A percentile compares a stretch with the other conserved stretches of the same genome.
These are phyloP conservation scores for Crioceris asparagi DNA, from an alignment of 2,888 invertebrate species.

Conservation along the genomic window DNA sequence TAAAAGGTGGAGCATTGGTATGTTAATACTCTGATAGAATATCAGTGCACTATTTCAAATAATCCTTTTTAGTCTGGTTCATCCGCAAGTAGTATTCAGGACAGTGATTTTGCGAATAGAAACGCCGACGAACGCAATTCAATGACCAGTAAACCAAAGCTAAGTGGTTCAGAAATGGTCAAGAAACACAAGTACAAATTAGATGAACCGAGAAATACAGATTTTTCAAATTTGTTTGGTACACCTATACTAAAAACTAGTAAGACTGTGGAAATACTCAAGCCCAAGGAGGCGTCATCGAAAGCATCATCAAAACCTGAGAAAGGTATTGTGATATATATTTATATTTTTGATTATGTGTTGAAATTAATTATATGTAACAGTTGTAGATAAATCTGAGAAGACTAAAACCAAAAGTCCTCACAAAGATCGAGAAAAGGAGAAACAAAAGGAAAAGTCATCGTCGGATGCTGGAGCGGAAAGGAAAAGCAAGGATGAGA, in stretches of 20 bases:
- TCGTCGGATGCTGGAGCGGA: constrained; percentile 25
- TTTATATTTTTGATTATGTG: too few relatives aligned
- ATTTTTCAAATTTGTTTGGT: constrained; percentile 72
- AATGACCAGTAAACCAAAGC: constrained; percentile 61
- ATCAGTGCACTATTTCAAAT: neutral
- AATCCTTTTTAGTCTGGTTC: constrained; percentile 27
- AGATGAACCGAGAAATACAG: constrained; percentile 38
- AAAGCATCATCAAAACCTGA: constrained; percentile 47
- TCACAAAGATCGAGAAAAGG: constrained; percentile 41
- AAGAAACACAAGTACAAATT: constrained; percentile 35
- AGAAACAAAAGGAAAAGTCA: constrained; percentile 38
- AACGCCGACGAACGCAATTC: constrained; percentile 37
- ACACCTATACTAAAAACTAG: constrained; percentile 68
- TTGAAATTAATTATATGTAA: neutral
- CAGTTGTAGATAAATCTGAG: constrained; percentile 32
- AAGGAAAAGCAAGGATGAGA: constrained; percentile 39
- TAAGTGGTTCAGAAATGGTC: constrained; percentile 36
- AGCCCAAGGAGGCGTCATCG: constrained; percentile 18
- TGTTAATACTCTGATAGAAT: constrained; percentile 13
- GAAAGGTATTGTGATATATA: constrained; percentile 32
- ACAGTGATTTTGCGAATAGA: constrained; percentile 28
- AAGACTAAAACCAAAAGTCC: constrained; percentile 43
- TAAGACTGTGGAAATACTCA: constrained; percentile 51
- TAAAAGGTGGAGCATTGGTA: constrained; percentile 73
- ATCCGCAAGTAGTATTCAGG: constrained; percentile 33